Evolutionary conservation across 1,140 invertebrate genomes (phyloP), one percentile per base, ranked within the genome.

Genomic region (Doryteuthis pealeii): DNA sequence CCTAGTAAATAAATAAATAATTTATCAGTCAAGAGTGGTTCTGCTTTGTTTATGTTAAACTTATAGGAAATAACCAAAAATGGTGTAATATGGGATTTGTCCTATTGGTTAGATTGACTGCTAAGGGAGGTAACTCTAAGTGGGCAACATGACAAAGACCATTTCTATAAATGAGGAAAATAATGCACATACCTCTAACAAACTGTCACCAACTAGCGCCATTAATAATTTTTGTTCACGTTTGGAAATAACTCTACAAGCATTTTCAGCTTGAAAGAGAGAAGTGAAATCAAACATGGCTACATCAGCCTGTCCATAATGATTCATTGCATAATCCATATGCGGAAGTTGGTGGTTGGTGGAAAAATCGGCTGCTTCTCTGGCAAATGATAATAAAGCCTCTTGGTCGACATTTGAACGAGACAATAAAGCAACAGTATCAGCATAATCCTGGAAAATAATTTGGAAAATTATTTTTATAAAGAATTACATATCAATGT

Each of bases 231-330:
- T 91, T 77, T 95, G 92, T 0, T 94, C 94, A 76, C 92, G 89
- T 71, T 93, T 90, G 85, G 97, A 92, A 1, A 95, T 81, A 22
- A 96, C 91, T 73, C 94, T 90, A 79, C 80, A 94, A 31, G 96
- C 94, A 90, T 98, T 97, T 87, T 98, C 95, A 0, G 98, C 96
- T 5, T 95, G 95, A 89, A 96, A 99, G 94, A 99, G 97, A 0
- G 96, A 97, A 0, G 98, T 99, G 86, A 99, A 99, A 88, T 99
- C 98, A 89, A 99, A 99, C 92, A 99, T 96, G n/a, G 97, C 96
- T 0, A 99, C 95, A 89, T 99, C 98, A 2, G 96, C 94, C 86
- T 98, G 94, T 1, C 96, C 96, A 86, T 97, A 98, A 88, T 99
- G 96, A 90, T 99, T 99, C 0, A 98, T 94, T 1, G 98, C 97